Conservation (phyloP, 1,140 invertebrate species). For the Phenacoccus solenopsis region DNA sequence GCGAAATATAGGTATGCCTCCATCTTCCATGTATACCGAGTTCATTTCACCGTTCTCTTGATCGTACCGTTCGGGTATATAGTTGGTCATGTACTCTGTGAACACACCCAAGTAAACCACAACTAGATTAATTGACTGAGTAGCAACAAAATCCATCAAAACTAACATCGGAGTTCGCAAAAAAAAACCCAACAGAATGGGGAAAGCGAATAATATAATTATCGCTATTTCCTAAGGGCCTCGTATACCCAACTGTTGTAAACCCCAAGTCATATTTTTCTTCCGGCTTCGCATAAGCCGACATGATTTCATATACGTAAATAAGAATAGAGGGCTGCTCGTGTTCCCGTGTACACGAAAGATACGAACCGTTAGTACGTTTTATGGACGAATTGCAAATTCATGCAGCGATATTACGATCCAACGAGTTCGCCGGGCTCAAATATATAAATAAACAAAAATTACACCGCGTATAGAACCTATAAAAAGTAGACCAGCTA, state of each 20-base stretch:
- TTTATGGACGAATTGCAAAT: conserved; percentile 5
- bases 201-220: neutral
- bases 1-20: conserved; percentile 4
- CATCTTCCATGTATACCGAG: neutral
- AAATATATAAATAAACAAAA: conserved; percentile 9
- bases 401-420: conserved; percentile 4
- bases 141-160: too few relatives aligned
- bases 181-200: neutral
- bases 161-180: too few relatives aligned
- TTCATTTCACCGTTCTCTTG: neutral
- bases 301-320: too few relatives aligned
- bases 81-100: conserved; percentile 5
- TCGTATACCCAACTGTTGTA: too few relatives aligned
- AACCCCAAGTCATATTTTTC: too few relatives aligned
- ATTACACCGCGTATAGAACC: neutral
- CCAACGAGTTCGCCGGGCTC: neutral
- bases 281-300: too few relatives aligned
- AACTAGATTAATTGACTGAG: neutral
- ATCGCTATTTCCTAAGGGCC: too few relatives aligned
- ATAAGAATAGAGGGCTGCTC: too few relatives aligned
- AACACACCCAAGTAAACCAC: neutral
- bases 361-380: neutral
- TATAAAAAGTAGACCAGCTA: neutral
- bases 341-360: too few relatives aligned
- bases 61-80: neutral